Evolutionary conservation across 2,113 vertebrate genomes (phyloP), one percentile per base, ranked within the genome.

Genomic region (Hemibagrus wyckioides): DNA sequence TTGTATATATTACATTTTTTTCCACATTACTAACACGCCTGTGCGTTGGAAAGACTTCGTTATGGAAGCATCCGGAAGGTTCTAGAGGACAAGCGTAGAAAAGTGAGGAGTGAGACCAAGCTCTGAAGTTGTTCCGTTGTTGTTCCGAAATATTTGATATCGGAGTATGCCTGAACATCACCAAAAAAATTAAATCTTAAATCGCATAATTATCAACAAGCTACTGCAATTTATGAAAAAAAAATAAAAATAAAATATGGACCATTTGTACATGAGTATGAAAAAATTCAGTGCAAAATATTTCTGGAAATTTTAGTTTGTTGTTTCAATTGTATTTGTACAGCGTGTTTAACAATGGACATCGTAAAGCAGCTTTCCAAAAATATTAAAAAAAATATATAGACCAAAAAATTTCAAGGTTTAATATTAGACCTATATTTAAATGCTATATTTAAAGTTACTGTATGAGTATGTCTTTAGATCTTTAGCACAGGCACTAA

Each of bases 401-500:
- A n/a, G n/a, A n/a, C n/a, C n/a, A n/a, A n/a, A n/a, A n/a, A n/a
- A n/a, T n/a, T n/a, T n/a, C n/a, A n/a, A n/a, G n/a, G n/a, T n/a
- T n/a, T n/a, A n/a, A n/a, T n/a, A n/a, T n/a, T n/a, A n/a, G n/a
- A n/a, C n/a, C n/a, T n/a, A n/a, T n/a, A n/a, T n/a, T n/a, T n/a
- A n/a, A n/a, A n/a, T n/a, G n/a, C n/a, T n/a, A n/a, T n/a, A n/a
- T n/a, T n/a, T n/a, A n/a, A n/a, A n/a, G n/a, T 3, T 48, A 6
- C 9, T 48, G 44, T 48, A 48, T 48, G 30, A 54, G 23, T 57
- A 41, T 90, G 87, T 83, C 84, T 80, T 89, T 1, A 73, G 75
- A 73, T 59, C 69, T 21, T 50, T 39, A 73, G 41, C 39, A n/a
- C 36, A 80, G 57, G 39, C 44, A 48, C 44, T 41, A 41, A n/a